Percentiles rank a stretch among this genome's conserved stretches.
These are phyloP conservation scores for Nothocercus nigrocapillus DNA, from an alignment of 2,113 vertebrate species.

Conservation along the genomic window DNA sequence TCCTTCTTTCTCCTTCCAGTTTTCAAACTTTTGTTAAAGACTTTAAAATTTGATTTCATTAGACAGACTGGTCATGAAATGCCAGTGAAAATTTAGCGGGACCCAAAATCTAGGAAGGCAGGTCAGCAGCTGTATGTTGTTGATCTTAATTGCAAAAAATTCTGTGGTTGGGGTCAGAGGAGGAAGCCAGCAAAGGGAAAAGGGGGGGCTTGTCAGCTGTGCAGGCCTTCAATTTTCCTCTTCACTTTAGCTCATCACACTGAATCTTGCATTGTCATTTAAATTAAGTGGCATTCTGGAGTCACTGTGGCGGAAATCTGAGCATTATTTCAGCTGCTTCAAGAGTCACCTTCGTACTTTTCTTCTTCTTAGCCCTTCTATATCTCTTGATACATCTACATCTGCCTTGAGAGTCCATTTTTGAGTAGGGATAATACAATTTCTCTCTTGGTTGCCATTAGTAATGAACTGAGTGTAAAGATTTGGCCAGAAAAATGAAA, in stretches of 20 bases:
- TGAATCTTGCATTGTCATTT: background rate
- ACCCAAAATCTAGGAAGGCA: background rate
- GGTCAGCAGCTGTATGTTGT: background rate
- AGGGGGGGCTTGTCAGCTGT: background rate
- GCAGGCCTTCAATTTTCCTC: background rate
- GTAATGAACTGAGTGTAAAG: background rate
- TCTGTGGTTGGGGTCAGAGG: background rate
- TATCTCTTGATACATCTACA: background rate
- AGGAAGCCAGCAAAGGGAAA: background rate
- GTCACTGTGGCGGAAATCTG: background rate
- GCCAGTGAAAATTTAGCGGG: background rate
- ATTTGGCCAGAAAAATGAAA: background rate
- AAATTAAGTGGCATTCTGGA: background rate
- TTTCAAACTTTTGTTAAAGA: background rate
- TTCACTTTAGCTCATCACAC: background rate
- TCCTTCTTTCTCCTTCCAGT: background rate
- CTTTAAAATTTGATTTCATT: background rate
- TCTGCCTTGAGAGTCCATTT: background rate
- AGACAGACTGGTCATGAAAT: background rate
- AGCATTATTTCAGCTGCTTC: background rate
- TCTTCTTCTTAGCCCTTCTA: background rate
- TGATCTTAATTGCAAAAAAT: background rate
- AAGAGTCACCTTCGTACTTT: background rate
- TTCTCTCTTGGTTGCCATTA: background rate
- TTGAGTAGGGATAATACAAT: background rate